These are phyloP conservation scores for Meloidogyne hapla DNA, from an alignment of 1,140 invertebrate species.

Conservation along the genomic window DNA sequence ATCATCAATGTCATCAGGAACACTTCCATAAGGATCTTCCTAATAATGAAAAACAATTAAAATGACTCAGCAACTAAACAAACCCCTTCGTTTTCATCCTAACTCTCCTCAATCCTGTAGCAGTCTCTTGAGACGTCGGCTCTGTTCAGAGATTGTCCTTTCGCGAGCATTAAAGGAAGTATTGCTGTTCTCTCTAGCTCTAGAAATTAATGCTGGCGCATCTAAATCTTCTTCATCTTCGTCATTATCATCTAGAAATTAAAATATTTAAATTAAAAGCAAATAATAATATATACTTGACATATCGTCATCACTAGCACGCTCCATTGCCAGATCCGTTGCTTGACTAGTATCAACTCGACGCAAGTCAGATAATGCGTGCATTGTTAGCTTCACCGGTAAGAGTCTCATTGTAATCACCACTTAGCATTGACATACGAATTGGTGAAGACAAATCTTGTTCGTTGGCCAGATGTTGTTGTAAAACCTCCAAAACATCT, in stretches of 20 bases:
- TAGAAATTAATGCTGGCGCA: too few relatives aligned
- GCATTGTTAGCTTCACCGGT: constrained; percentile 29
- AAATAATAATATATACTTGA: not conserved
- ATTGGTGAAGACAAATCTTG: constrained; percentile 45
- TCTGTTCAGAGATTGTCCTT: too few relatives aligned
- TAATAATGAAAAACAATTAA: too few relatives aligned
- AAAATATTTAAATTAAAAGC: not conserved
- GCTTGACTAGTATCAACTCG: not conserved
- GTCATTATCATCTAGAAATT: too few relatives aligned
- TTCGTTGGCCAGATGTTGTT: constrained; percentile 43
- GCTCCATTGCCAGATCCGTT: too few relatives aligned
- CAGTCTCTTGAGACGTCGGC: too few relatives aligned
- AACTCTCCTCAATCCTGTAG: too few relatives aligned
- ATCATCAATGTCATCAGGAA: constrained; percentile 61
- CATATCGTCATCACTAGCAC: constrained; percentile 19
- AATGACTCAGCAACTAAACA: too few relatives aligned
- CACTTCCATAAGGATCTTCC: constrained; percentile 66
- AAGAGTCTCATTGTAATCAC: constrained; percentile 31
- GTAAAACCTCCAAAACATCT: constrained; percentile 59
- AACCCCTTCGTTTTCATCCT: too few relatives aligned
- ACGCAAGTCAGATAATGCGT: constrained; percentile 19
- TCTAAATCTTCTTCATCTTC: too few relatives aligned
- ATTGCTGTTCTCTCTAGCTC: too few relatives aligned
- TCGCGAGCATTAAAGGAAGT: too few relatives aligned
- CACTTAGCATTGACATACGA: constrained; percentile 20